phyloP scores from a whole-genome alignment of 1,140 invertebrate genomes.

The Drosophila parvula region DNA sequence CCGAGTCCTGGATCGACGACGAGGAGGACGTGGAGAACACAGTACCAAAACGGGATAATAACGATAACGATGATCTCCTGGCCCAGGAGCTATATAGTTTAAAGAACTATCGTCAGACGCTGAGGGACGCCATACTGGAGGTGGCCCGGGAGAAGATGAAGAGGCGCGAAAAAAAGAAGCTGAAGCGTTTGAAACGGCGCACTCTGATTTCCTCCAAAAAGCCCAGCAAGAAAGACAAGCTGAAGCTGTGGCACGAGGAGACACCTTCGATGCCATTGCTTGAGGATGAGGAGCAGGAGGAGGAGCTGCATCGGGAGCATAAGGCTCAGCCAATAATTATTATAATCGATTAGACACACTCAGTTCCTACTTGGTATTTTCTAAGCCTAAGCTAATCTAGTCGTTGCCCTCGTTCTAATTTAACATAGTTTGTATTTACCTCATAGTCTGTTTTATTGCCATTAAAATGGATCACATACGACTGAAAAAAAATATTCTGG shows the following conservation, averaged over 20 bases:
- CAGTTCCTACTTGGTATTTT: not conserved
- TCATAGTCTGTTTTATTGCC: constrained; percentile 21
- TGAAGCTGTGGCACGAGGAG: not conserved
- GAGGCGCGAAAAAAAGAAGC: constrained; percentile 54
- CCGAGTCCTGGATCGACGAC: constrained; percentile 56
- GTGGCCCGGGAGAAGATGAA: constrained; percentile 62
- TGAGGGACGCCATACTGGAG: constrained; percentile 57
- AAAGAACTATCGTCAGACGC: constrained; percentile 46
- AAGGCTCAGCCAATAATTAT: constrained; percentile 20
- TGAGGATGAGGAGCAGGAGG: constrained; percentile 10
- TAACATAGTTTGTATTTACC: constrained; percentile 23
- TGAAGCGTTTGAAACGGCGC: constrained; percentile 67
- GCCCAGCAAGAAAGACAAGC: constrained; percentile 68
- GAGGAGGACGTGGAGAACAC: constrained; percentile 49
- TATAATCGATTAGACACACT: constrained; percentile 30
- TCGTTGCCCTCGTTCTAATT: constrained; percentile 40
- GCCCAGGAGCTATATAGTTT: constrained; percentile 37
- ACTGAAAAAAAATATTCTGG: constrained; percentile 9
- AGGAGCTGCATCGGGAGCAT: not conserved
- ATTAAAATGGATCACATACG: constrained; percentile 31
- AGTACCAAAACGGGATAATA: constrained; percentile 8
- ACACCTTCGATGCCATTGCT: not conserved
- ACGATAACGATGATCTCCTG: not conserved
- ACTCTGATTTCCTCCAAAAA: constrained; percentile 72
- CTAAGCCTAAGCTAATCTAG: constrained; percentile 23